Percentiles rank a stretch among this genome's conserved stretches.
Conservation (phyloP, 2,888 invertebrate genomes). For the Cacoxenus indagator region DNA sequence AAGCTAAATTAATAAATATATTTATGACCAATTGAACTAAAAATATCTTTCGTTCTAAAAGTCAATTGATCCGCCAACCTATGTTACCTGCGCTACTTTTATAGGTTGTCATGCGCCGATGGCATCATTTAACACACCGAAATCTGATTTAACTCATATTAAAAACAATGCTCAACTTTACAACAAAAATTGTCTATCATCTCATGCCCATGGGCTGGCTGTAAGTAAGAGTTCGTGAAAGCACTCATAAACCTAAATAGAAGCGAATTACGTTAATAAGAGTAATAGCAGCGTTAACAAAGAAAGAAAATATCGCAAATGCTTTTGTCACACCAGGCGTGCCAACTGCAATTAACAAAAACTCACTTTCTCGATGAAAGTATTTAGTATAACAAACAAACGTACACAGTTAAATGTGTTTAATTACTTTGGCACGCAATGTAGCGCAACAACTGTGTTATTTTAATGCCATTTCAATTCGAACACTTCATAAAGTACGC, state of each 20-base stretch:
- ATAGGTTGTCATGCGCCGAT: too few relatives aligned
- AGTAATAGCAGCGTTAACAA: neutral
- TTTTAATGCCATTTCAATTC: too few relatives aligned
- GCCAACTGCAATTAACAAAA: neutral
- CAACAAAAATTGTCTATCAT: neutral
- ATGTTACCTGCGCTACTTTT: too few relatives aligned
- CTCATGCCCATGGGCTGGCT: neutral
- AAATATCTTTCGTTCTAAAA: too few relatives aligned
- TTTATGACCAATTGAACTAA: too few relatives aligned
- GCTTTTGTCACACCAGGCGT: neutral
- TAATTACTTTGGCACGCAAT: neutral
- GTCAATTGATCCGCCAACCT: too few relatives aligned
- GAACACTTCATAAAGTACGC: too few relatives aligned
- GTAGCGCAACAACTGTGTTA: neutral
- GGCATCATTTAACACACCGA: too few relatives aligned
- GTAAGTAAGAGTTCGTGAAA: neutral
- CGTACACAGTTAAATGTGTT: neutral
- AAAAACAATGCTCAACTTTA: too few relatives aligned
- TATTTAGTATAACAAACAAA: neutral
- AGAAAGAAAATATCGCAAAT: neutral
- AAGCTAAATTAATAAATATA: too few relatives aligned
- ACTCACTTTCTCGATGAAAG: neutral
- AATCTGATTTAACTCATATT: too few relatives aligned
- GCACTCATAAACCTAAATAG: constrained; percentile 7
- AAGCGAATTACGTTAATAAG: neutral